Conservation (phyloP, 2,888 invertebrate species). For the Sesia bembeciformis region DNA sequence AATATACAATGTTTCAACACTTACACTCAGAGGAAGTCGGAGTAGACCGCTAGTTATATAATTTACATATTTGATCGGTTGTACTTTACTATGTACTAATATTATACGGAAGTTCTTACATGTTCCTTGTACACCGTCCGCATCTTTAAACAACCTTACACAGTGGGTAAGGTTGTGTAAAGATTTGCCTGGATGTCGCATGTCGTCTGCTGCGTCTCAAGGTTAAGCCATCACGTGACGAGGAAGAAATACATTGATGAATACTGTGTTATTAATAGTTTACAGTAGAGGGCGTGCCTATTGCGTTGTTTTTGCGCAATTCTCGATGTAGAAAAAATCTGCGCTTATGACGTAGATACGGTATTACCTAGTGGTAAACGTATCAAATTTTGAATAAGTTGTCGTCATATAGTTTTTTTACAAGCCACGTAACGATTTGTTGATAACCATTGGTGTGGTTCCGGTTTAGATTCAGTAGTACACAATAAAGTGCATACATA, state of each 20-base stretch:
- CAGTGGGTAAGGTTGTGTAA: background rate
- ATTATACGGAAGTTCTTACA: background rate
- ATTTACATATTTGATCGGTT: too few relatives aligned
- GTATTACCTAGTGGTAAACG: too few relatives aligned
- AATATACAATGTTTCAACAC: too few relatives aligned
- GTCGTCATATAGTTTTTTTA: too few relatives aligned
- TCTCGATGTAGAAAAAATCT: background rate
- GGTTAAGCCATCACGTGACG: conserved; percentile 33
- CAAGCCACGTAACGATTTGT: too few relatives aligned
- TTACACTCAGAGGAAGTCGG: too few relatives aligned
- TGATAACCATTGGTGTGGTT: too few relatives aligned
- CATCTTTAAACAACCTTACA: background rate
- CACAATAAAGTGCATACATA: too few relatives aligned
- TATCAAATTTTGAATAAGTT: too few relatives aligned
- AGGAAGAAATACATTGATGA: conserved; percentile 40
- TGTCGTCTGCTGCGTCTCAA: conserved; percentile 20
- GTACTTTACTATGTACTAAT: background rate
- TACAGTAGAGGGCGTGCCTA: background rate
- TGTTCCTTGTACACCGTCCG: background rate
- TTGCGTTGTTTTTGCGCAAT: conserved; percentile 10
- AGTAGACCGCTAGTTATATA: too few relatives aligned
- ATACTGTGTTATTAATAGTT: conserved; percentile 34
- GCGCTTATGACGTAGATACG: too few relatives aligned
- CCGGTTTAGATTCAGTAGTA: too few relatives aligned
- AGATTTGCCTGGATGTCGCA: background rate